A percentile compares a stretch with the other conserved stretches of the same genome.
Conservation (phyloP, 1,140 invertebrate species). For the Homarus americanus region DNA sequence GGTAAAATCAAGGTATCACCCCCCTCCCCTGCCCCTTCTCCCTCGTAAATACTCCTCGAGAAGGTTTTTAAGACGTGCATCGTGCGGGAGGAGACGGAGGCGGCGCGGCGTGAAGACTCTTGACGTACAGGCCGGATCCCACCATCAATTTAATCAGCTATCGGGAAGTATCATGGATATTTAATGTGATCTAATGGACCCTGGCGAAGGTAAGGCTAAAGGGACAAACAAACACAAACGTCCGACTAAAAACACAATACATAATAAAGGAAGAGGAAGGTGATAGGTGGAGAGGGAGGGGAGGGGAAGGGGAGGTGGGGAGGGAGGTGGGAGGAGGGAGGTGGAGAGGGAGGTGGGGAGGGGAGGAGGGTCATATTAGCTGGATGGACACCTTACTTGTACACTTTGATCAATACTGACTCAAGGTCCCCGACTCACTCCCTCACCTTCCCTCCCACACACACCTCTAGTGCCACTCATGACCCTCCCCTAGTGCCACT, state of each 20-base stretch:
- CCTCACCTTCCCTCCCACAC: no score
- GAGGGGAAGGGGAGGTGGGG: no score
- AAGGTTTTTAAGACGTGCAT: no score
- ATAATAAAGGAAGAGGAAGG: not conserved
- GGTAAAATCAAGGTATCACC: no score
- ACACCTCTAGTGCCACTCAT: no score
- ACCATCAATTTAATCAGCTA: not conserved
- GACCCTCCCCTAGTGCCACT: no score
- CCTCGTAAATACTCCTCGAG: no score
- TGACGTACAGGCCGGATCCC: not conserved
- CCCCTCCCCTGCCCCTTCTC: no score
- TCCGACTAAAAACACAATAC: not conserved
- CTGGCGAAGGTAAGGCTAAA: not conserved
- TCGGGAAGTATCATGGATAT: not conserved
- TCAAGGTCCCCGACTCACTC: not conserved
- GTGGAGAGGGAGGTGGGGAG: not conserved
- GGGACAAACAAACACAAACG: not conserved
- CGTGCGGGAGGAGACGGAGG: no score
- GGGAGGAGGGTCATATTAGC: not conserved
- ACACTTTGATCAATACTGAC: conserved; percentile 9
- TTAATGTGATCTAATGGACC: not conserved
- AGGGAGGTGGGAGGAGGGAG: no score
- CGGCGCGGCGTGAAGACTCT: no score
- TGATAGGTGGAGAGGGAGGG: no score
- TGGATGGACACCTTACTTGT: not conserved